A percentile compares a stretch with the other conserved stretches of the same genome.
These are phyloP conservation scores for Euthynnus affinis DNA, from an alignment of 2,797 vertebrate genomes.

Conservation along the genomic window DNA sequence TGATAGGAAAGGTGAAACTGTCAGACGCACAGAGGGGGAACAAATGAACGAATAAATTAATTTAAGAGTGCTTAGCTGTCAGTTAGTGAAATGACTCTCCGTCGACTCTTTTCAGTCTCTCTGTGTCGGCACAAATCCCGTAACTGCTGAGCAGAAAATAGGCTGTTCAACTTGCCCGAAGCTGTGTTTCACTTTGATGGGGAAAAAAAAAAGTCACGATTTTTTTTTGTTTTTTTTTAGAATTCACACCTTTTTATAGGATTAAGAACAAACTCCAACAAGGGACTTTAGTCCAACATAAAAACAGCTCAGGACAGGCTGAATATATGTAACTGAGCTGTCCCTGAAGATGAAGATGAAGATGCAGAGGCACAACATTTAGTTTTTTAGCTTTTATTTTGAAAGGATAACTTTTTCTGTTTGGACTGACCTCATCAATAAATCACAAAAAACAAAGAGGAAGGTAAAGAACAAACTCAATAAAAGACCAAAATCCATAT, in stretches of 20 bases:
- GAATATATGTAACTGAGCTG: not conserved
- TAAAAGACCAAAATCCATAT: too few relatives aligned
- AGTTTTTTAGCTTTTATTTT: not conserved
- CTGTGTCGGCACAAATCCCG: conserved; percentile 9
- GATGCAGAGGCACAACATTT: too few relatives aligned
- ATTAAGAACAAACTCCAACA: conserved; percentile 12
- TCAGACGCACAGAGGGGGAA: conserved; percentile 26
- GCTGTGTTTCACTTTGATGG: conserved; percentile 21
- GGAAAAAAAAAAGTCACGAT: not conserved
- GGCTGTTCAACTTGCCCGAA: conserved; percentile 10
- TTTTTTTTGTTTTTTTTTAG: not conserved
- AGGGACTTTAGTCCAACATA: not conserved
- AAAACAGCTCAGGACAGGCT: not conserved
- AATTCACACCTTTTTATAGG: not conserved
- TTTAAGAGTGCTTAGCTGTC: conserved; percentile 22
- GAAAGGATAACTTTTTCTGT: not conserved
- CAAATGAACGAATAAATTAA: conserved; percentile 38
- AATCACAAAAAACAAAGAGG: too few relatives aligned
- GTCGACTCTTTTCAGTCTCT: conserved; percentile 10
- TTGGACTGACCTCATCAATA: too few relatives aligned
- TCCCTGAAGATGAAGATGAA: not conserved
- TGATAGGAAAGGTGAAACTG: conserved; percentile 34
- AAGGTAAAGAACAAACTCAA: too few relatives aligned
- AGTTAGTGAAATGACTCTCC: conserved; percentile 10
- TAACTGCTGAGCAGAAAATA: conserved; percentile 31